Base-by-base conservation (phyloP, 2,888 invertebrate genomes). In the Nebria brevicollis region DNA sequence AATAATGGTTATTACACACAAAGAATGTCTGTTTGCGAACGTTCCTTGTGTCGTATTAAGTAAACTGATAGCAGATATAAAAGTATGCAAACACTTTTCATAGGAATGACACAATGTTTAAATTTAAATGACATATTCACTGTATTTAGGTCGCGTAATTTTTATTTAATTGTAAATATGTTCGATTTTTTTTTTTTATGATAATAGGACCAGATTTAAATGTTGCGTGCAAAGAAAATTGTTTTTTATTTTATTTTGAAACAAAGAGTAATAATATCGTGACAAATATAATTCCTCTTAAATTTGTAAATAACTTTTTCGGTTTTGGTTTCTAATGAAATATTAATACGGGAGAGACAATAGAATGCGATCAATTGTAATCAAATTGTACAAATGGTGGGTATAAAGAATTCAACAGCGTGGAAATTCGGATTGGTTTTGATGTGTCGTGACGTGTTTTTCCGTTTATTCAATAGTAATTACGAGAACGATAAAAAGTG, bases 1-100 rank as follows among this genome's bases (percentile, higher is more conserved):
- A 34, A 70, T 70, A 70, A 70, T 70, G 70, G 11, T 70, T 34
- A 8, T 34, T 11, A 25, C 34, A 70, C 70, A 70, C n/a, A 70
- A 25, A 70, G 70, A 11, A 1, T 15, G 7, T 70, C 25, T 70
- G 70, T 34, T 70, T 70, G 34, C 70, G 34, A 70, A 20, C 34
- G 25, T 70, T 54, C 4, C 54, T 13, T 54, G 54, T 54, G 13
- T 54, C 11, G 25, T 70, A 70, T 70, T 25, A 15, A 1, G 13
- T 26, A 70, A 34, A 13, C 26, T 70, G 70, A 70, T 70, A 70
- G 25, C 5, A 70, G 25, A 70, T 70, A 70, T 15, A 70, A 5
- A 25, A 70, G 25, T 54, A 54, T 54, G 13, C 54, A 34, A 25
- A 25, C n/a, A 34, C 25, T 8, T 70, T 15, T 66, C 15, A 25